Evolutionary conservation across 2,888 invertebrate genomes (phyloP), one percentile per base, ranked within the genome.

Genomic region (Dasypolia templi): DNA sequence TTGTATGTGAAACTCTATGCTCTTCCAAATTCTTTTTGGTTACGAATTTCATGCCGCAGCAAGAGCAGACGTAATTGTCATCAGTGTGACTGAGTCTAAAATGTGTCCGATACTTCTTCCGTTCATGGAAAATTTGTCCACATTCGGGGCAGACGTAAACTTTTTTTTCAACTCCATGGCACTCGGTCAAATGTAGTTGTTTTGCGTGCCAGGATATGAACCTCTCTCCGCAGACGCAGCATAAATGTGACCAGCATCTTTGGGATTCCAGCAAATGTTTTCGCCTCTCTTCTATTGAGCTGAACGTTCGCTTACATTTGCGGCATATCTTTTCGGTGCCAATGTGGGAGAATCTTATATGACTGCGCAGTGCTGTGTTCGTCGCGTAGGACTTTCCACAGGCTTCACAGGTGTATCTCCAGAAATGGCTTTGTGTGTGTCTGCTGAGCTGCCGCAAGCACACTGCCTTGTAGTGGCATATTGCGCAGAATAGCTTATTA

Each of bases 1-100:
- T 95, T 7, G 97, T 96, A 81, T 97, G 97, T 1, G 95, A 95
- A 7, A 96, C 95, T 68, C 93, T 93, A 77, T 97, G 97, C 19
- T 96, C 94, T 35, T 94, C 92, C 12, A 94, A 85, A 51, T 88
- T 90, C 35, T 91, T 89, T 83, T 93, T 93, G 0, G 94, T 92
- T 11, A 92, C 92, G 69, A 94, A 95, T 64, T 95, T 95, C 62
- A 92, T 86, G 0, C 94, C 95, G 55, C 96, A 96, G 70, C 92
- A 94, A 0, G 94, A 90, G 73, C 96, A 96, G 0, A 92, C 88
- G 29, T 88, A 94, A 49, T 93, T 93, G 26, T 95, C 94, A 62
- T 94, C 93, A 0, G 95, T 95, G 55, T 95, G 95, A 0, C 89
- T 89, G 0, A 94, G 88, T 85, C 91, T 92, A 72, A 94, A 94